phyloP scores from a whole-genome alignment of 2,797 vertebrate genomes.

The Synaphobranchus kaupii region DNA sequence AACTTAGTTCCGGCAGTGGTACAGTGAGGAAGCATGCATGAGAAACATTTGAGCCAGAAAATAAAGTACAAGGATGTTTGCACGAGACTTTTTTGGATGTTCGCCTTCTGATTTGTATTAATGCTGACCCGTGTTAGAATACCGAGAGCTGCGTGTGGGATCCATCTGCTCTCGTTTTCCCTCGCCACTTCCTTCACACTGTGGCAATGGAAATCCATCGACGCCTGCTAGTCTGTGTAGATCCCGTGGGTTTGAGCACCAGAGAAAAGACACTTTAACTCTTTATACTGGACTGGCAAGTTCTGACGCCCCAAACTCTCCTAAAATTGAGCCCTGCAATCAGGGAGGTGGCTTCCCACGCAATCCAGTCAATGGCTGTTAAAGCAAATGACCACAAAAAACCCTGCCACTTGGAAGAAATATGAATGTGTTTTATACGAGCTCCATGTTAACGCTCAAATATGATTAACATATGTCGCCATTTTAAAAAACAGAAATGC shows the following conservation, averaged over 20 bases:
- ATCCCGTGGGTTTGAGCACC: slow-evolving; percentile 60
- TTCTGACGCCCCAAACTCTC: slow-evolving; percentile 47
- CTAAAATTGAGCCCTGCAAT: slow-evolving; percentile 53
- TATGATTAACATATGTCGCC: slow-evolving; percentile 50
- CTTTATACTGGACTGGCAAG: slow-evolving; percentile 57
- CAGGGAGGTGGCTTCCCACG: slow-evolving; percentile 59
- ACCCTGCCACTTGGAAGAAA: slow-evolving; percentile 55
- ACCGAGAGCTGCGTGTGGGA: slow-evolving; percentile 73
- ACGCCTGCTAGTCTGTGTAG: slow-evolving; percentile 74
- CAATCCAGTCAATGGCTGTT: slow-evolving; percentile 58
- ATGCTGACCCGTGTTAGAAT: slow-evolving; percentile 64
- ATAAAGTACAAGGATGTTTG: slow-evolving; percentile 72
- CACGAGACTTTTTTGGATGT: slow-evolving; percentile 67
- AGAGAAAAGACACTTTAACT: slow-evolving; percentile 59
- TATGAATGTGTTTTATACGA: slow-evolving; percentile 54
- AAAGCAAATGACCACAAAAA: slow-evolving; percentile 52
- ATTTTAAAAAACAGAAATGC: slow-evolving; percentile 27
- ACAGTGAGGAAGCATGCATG: slow-evolving; percentile 65
- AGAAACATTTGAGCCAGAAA: slow-evolving; percentile 72
- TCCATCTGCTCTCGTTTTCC: slow-evolving; percentile 66
- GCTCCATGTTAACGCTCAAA: slow-evolving; percentile 51
- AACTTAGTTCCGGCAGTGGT: slow-evolving; percentile 61
- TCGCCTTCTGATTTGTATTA: slow-evolving; percentile 72
- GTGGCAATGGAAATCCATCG: slow-evolving; percentile 65
- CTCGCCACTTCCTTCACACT: slow-evolving; percentile 64